Evolutionary conservation across 2,888 invertebrate genomes (phyloP).

Genomic region (Pteria penguin): DNA sequence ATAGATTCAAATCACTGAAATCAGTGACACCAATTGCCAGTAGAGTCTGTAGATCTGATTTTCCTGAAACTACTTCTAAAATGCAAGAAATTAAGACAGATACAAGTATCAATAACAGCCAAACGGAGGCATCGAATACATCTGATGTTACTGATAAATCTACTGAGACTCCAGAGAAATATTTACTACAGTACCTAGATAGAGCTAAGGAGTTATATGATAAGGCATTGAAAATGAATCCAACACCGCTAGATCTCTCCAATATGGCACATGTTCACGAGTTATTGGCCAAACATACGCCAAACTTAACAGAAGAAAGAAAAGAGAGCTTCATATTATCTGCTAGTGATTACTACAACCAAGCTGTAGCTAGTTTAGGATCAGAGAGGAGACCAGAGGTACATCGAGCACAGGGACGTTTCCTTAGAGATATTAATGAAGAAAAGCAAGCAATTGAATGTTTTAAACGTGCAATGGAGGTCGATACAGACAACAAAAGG

Average conservation of each 20-base stretch:
- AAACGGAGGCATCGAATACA: not conserved
- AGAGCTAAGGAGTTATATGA: constrained; percentile 6
- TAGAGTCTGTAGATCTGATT: not conserved
- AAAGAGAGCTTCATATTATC: constrained; percentile 5
- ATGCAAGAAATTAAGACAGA: not conserved
- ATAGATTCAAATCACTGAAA: not conserved
- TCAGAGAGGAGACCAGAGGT: constrained; percentile 30
- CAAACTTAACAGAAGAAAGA: not conserved
- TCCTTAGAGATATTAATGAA: constrained; percentile 28
- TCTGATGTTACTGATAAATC: not conserved
- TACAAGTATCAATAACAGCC: not conserved
- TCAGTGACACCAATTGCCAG: too few relatives aligned
- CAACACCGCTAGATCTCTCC: constrained; percentile 5
- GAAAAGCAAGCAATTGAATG: constrained; percentile 32
- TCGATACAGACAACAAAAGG: constrained; percentile 16
- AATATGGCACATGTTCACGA: constrained; percentile 18
- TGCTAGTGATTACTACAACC: constrained; percentile 15
- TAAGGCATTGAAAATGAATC: constrained; percentile 1
- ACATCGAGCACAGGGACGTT: constrained; percentile 22
- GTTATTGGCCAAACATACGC: not conserved
- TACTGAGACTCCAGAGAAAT: not conserved
- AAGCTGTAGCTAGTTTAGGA: constrained; percentile 26
- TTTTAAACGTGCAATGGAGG: constrained; percentile 36
- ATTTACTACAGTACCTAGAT: not conserved
- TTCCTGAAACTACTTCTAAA: not conserved